Evolutionary conservation across 2,113 vertebrate genomes (phyloP).

Genomic region (Psettodes erumei): DNA sequence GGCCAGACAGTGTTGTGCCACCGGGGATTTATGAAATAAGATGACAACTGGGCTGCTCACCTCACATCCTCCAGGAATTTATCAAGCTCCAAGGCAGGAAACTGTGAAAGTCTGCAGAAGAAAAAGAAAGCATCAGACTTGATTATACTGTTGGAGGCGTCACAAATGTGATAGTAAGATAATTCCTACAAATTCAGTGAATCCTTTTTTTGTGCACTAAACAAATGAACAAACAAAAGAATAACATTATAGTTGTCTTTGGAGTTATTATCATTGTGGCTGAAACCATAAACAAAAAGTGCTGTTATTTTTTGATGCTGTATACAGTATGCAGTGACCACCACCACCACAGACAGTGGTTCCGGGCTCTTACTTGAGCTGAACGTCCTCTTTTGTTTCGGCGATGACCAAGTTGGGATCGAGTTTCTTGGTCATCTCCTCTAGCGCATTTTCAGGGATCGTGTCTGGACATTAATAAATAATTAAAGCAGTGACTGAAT

Average conservation of each 20-base stretch:
- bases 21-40: neutral
- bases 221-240: too few relatives aligned
- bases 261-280: too few relatives aligned
- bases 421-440: constrained; percentile 97
- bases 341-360: neutral
- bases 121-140: neutral
- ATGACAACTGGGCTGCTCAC: constrained; percentile 75
- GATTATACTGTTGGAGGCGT: neutral
- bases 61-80: constrained; percentile 98
- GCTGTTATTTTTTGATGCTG: neutral
- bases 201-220: neutral
- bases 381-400: constrained; percentile 88
- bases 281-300: too few relatives aligned
- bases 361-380: constrained; percentile 88
- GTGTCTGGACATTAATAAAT: constrained; percentile 83
- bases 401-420: constrained; percentile 93
- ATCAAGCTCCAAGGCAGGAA: constrained; percentile 95
- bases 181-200: neutral
- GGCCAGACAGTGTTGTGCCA: constrained; percentile 2
- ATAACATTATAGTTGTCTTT: too few relatives aligned
- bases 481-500: neutral
- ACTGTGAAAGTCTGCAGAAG: constrained; percentile 90
- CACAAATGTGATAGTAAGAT: neutral
- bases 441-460: constrained; percentile 96
- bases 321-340: neutral